These are phyloP conservation scores for Apocrypta bakeri DNA, from an alignment of 1,140 invertebrate species.

Conservation along the genomic window DNA sequence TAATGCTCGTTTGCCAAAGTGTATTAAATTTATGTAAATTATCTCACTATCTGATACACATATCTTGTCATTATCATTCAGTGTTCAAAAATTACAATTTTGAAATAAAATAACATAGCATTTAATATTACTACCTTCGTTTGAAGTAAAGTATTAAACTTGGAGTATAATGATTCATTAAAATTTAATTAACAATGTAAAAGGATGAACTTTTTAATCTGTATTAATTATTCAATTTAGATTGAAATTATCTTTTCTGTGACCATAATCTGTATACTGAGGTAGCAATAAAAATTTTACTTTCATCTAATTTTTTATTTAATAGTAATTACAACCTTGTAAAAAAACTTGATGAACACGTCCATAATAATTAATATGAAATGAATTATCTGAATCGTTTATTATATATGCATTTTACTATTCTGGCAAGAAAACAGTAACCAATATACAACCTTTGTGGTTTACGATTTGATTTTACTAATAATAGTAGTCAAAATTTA, in stretches of 20 bases:
- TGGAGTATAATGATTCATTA: background rate
- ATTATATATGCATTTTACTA: too few species aligned
- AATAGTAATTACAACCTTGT: too few species aligned
- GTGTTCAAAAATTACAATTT: conserved; percentile 27
- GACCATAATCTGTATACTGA: background rate
- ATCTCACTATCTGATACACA: conserved; percentile 39
- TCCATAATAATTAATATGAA: too few species aligned
- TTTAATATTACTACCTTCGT: background rate
- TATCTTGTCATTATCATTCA: conserved; percentile 35
- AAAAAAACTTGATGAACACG: too few species aligned
- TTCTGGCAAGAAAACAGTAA: too few species aligned
- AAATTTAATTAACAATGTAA: background rate
- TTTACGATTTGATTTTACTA: too few species aligned
- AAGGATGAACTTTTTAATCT: background rate
- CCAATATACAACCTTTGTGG: too few species aligned
- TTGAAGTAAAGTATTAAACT: background rate
- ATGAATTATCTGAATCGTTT: too few species aligned
- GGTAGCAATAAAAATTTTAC: background rate
- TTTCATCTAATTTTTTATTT: background rate
- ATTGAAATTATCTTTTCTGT: background rate
- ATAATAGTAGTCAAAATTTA: too few species aligned
- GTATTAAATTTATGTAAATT: conserved; percentile 51
- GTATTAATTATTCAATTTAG: background rate
- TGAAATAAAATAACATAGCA: conserved; percentile 29
- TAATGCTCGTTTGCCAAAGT: conserved; percentile 51